Conservation (phyloP, 1,140 invertebrate species). For the Bactericera cockerelli region DNA sequence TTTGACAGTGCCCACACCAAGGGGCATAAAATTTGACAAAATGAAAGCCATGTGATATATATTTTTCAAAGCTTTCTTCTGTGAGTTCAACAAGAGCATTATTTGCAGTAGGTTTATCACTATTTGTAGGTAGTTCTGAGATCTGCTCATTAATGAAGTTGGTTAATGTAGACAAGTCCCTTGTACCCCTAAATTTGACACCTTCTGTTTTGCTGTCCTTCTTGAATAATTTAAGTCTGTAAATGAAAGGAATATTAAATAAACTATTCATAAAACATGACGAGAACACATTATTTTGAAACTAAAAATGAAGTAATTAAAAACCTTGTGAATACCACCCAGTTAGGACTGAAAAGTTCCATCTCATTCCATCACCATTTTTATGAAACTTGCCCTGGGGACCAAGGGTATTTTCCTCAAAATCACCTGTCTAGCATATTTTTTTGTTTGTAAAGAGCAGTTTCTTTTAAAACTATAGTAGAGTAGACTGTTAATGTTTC, state of each 20-base stretch:
- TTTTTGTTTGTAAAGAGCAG: no score
- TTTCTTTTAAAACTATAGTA: no score
- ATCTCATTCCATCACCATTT: no score
- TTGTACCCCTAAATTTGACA: constrained; percentile 47
- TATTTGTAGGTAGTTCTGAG: constrained; percentile 28
- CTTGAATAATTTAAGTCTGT: constrained; percentile 56
- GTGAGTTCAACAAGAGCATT: constrained; percentile 39
- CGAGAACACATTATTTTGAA: constrained; percentile 12
- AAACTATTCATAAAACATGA: no score
- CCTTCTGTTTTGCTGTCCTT: constrained; percentile 36
- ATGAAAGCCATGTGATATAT: constrained; percentile 46
- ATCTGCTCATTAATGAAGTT: constrained; percentile 56
- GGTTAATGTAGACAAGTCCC: constrained; percentile 52
- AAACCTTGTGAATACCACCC: no score
- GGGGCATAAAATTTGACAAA: constrained; percentile 78
- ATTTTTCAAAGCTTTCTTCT: constrained; percentile 50
- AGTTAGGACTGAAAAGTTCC: no score
- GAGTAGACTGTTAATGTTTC: no score
- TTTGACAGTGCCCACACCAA: constrained; percentile 65
- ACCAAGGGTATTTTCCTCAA: no score
- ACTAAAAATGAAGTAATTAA: no score
- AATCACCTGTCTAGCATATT: no score
- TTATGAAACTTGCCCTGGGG: no score
- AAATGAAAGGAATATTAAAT: no score
- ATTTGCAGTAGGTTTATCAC: constrained; percentile 7